Percentiles rank a stretch among this genome's conserved stretches.
Conservation (phyloP, 2,888 invertebrate genomes). For the Agonum fuliginosum region DNA sequence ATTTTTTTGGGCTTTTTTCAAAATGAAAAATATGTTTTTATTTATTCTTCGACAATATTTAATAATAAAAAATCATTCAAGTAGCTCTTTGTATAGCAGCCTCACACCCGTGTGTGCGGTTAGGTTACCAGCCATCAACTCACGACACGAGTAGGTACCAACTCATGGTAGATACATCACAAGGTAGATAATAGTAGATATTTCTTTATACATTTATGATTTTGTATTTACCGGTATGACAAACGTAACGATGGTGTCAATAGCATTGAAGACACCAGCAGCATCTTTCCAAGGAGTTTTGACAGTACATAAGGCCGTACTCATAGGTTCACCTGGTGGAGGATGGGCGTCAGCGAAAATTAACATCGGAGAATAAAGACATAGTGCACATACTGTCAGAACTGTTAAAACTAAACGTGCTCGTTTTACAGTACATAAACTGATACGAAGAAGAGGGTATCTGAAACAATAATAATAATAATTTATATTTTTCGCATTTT, state of each 20-base stretch:
- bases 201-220: no score
- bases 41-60: no score
- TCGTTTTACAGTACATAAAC: conserved; percentile 83
- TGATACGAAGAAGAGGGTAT: conserved; percentile 82
- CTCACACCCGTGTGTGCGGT: no score
- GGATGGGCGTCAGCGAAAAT: conserved; percentile 69
- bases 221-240: conserved; percentile 83
- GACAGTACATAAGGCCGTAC: conserved; percentile 72
- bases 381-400: conserved; percentile 74
- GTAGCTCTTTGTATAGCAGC: no score
- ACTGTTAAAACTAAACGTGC: conserved; percentile 79
- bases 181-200: no score
- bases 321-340: conserved; percentile 25
- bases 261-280: conserved; percentile 80
- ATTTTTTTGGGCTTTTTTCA: no score
- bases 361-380: conserved; percentile 79
- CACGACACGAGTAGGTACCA: no score
- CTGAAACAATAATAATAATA: conserved; percentile 66
- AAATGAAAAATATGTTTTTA: not conserved
- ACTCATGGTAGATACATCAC: no score
- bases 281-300: conserved; percentile 74
- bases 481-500: no score
- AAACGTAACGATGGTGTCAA: conserved; percentile 84
- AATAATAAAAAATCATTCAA: no score
- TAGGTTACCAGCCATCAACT: no score